Evolutionary conservation across 1,140 invertebrate genomes (phyloP).

Genomic region (Kradibia gibbosae): DNA sequence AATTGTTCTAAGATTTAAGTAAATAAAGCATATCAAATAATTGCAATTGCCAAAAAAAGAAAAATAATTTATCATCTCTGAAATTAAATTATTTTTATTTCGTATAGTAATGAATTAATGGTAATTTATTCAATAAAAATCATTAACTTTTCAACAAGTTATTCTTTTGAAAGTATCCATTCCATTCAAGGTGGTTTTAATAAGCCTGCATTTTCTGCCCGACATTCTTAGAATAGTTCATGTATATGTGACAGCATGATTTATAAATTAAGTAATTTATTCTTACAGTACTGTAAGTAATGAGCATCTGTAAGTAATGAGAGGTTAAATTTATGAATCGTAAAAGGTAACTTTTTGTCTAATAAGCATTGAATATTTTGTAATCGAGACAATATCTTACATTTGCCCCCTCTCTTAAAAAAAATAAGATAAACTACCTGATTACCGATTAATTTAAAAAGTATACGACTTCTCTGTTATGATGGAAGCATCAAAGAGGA

Average conservation of each 20-base stretch:
- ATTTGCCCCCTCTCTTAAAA: background rate
- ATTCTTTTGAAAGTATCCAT: constrained; percentile 4
- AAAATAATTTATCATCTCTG: no score
- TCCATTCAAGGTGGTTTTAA: background rate
- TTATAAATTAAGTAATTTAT: constrained; percentile 19
- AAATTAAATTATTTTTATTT: no score
- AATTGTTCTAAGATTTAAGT: no score
- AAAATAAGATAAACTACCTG: background rate
- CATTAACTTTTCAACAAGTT: background rate
- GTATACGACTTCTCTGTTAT: background rate
- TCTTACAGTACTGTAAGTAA: background rate
- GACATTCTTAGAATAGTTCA: background rate
- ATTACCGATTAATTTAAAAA: background rate
- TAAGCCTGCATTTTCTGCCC: constrained; percentile 9
- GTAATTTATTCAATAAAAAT: constrained; percentile 8
- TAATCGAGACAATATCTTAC: background rate
- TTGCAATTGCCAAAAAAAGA: no score
- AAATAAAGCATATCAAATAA: no score
- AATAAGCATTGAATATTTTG: background rate
- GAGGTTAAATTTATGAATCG: constrained; percentile 2
- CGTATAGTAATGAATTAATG: background rate
- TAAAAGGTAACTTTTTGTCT: background rate
- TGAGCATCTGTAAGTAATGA: background rate
- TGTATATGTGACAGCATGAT: constrained; percentile 3
- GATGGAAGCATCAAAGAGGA: no score